Percentiles rank a stretch among this genome's conserved stretches.
These are phyloP conservation scores for Cisticola juncidis DNA, from an alignment of 2,113 vertebrate genomes.

Conservation along the genomic window DNA sequence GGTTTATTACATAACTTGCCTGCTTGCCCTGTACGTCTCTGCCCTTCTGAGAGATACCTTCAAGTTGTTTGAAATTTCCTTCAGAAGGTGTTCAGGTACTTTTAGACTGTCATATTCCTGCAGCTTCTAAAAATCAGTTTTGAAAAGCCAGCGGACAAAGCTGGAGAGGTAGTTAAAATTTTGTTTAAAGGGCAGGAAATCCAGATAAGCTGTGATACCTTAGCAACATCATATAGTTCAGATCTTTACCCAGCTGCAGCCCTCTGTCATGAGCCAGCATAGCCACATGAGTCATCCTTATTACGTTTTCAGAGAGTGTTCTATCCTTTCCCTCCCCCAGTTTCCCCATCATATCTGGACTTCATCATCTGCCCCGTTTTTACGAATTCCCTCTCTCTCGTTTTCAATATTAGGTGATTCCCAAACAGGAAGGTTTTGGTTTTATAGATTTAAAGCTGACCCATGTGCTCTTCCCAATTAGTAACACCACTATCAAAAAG, in stretches of 20 bases:
- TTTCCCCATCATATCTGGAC: not conserved
- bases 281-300: not conserved
- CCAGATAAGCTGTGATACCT: not conserved
- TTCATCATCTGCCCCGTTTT: not conserved
- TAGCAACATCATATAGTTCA: not conserved
- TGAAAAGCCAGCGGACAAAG: not conserved
- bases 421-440: not conserved
- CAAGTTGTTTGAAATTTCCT: not conserved
- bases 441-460: not conserved
- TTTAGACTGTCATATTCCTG: not conserved
- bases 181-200: not conserved
- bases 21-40: not conserved
- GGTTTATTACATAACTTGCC: not conserved
- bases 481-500: not conserved
- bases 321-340: not conserved
- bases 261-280: not conserved
- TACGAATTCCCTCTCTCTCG: not conserved
- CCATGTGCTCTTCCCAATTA: not conserved
- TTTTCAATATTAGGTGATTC: not conserved
- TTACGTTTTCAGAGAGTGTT: not conserved
- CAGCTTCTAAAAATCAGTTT: not conserved
- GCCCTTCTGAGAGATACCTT: not conserved
- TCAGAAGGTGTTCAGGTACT: not conserved
- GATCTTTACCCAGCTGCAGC: not conserved
- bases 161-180: not conserved